Base-by-base conservation (phyloP, 2,888 invertebrate genomes). In the Synanthedon vespiformis region DNA sequence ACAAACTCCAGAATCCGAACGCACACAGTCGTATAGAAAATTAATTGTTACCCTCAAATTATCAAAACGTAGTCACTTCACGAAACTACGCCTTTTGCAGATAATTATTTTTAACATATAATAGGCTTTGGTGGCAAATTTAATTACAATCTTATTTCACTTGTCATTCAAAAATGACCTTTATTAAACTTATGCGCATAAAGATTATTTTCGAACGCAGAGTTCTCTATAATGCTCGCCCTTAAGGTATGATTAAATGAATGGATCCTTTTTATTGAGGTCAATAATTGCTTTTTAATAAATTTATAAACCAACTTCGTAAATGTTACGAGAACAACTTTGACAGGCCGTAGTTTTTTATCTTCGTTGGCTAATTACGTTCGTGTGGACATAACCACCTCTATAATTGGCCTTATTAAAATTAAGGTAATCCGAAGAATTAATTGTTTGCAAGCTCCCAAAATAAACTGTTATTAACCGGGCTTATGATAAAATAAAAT, bases 241-340 rank as follows among this genome's bases (percentile, higher is more conserved):
- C 68, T 58, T 51, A 57, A 69, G 74, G 69, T 61, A 68, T 61
- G 65, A 71, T 76, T 77, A 77, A 63, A 68, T 64, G 58, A 60
- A 56, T 58, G 58, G 60, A 67, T 64, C 61, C 53, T 61, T 66
- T 72, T 72, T 73, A 75, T 77, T 68, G 70, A 67, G 68, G 67
- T 63, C 70, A 71, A 77, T 77, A 80, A 79, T 77, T 77, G 70
- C 71, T 67, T 74, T 78, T 75, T 76, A 73, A 76, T 77, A 68
- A 59, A 68, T 58, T 65, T 64, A 34, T 48, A 71, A 70, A 67
- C 64, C 57, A 55, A 64, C 55, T 60, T 57, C 60, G 62, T 63
- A 59, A 68, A 62, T 62, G 58, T 63, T 60, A 57, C 59, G 56
- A 57, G 58, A 62, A 59, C 58, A 60, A 60, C 59, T 61, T 63